phyloP scores from a whole-genome alignment of 2,797 vertebrate genomes.

The Semaprochilodus insignis region DNA sequence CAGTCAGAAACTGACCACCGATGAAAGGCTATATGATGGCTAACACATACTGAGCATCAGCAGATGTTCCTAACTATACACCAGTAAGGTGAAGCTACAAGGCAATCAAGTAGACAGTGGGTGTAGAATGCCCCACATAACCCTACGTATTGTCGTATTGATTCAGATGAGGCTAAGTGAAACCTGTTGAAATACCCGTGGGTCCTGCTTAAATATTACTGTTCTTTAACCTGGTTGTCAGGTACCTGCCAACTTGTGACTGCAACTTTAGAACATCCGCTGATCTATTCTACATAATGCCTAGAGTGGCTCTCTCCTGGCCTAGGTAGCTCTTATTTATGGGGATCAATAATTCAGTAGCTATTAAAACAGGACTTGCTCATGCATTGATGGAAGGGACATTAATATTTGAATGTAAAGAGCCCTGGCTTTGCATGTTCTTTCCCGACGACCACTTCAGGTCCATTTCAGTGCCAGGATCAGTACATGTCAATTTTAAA shows the following conservation, averaged over 20 bases:
- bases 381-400: constrained; percentile 78
- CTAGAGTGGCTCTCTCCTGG: constrained; percentile 54
- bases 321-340: constrained; percentile 82
- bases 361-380: constrained; percentile 79
- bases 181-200: not conserved
- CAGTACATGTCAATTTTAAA: constrained; percentile 71
- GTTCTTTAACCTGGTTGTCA: constrained; percentile 10
- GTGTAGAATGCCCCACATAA: not conserved
- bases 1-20: not conserved
- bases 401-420: constrained; percentile 83
- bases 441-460: constrained; percentile 76
- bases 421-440: constrained; percentile 79
- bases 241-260: not conserved
- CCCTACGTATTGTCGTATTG: not conserved
- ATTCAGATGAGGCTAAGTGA: not conserved
- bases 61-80: not conserved
- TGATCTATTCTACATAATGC: constrained; percentile 17
- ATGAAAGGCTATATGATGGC: not conserved
- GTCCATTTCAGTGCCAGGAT: constrained; percentile 75
- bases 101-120: not conserved
- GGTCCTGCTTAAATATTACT: not conserved
- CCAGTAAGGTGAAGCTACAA: not conserved
- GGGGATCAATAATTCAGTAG: constrained; percentile 81
- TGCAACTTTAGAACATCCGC: not conserved
- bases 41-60: not conserved